Evolutionary conservation across 1,140 invertebrate genomes (phyloP).

Genomic region (Hycleus phaleratus): DNA sequence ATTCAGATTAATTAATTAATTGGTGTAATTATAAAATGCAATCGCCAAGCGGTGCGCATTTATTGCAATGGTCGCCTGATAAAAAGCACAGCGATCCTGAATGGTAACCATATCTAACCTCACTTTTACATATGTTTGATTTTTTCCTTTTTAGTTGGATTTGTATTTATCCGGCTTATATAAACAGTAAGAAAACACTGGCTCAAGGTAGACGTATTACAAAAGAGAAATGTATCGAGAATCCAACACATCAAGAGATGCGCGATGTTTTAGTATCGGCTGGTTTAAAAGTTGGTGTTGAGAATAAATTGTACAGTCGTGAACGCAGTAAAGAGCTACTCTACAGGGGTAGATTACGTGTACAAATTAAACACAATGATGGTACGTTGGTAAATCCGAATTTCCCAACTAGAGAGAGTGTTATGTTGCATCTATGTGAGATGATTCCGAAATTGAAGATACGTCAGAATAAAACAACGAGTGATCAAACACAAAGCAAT

Average conservation of each 20-base stretch:
- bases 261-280: slow-evolving; percentile 78
- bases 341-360: slow-evolving; percentile 77
- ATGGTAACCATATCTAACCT: slow-evolving; percentile 36
- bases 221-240: slow-evolving; percentile 83
- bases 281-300: slow-evolving; percentile 79
- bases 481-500: slow-evolving; percentile 23
- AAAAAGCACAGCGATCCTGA: slow-evolving; percentile 62
- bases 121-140: slow-evolving; percentile 15
- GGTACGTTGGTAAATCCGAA: slow-evolving; percentile 65
- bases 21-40: no score
- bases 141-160: slow-evolving; percentile 69
- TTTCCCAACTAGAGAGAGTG: slow-evolving; percentile 67
- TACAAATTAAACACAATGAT: slow-evolving; percentile 90
- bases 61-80: slow-evolving; percentile 42
- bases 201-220: slow-evolving; percentile 78
- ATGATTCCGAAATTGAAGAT: slow-evolving; percentile 91
- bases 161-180: slow-evolving; percentile 92
- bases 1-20: no score
- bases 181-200: slow-evolving; percentile 88
- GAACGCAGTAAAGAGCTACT: slow-evolving; percentile 83
- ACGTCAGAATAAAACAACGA: slow-evolving; percentile 44
- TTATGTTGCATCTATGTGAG: slow-evolving; percentile 69
- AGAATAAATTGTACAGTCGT: slow-evolving; percentile 90
- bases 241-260: slow-evolving; percentile 91
- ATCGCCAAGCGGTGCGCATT: neutral